Base-by-base conservation (phyloP, 1,140 invertebrate genomes). In the Plutomurus gul region DNA sequence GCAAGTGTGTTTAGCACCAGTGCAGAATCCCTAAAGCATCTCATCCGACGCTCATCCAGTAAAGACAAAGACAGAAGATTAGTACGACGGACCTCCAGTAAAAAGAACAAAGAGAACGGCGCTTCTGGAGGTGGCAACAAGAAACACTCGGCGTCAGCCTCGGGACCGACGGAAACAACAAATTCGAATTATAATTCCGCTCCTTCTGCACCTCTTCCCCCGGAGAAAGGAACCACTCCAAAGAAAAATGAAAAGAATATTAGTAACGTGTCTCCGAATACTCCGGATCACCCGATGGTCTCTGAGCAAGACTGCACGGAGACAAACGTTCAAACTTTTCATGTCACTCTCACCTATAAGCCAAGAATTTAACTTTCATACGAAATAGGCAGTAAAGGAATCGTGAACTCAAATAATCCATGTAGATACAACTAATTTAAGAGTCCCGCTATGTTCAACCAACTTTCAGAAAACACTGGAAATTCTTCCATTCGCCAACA, bases 71-170 rank as follows among this genome's bases (percentile, higher is more conserved):
- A 91, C 3, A 79, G 86, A 8, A 88, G 90, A 30, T 88, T 90
- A 82, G 85, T 92, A 5, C 88, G 92, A 76, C 88, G 92, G 25
- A 90, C 91, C 10, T 92, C 91, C 8, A 90, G 91, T 75, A 89
- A 92, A 25, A 84, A 85, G 30, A 91, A 92, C 84, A 93, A 92
- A 85, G 91, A 92, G 82, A 92, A 92, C 80, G 90, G 89, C 16
- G 86, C 72, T 37, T 76, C 74, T n/a, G 74, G 43, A 0, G 78
- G 49, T 43, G 36, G 72, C 16, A 70, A 70, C 56, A 70, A 43
- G n/a, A 77, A 40, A 39, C 36, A 46, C 20, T 22, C 65, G 5
- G 33, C 37, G 10, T 70, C 30, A 22, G 36, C 37, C 1, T 22
- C 40, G 18, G 76, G 27, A 25, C 33, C 22, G 0, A 71, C 36